Base-by-base conservation (phyloP, 1,140 invertebrate genomes). In the Magallana angulata region DNA sequence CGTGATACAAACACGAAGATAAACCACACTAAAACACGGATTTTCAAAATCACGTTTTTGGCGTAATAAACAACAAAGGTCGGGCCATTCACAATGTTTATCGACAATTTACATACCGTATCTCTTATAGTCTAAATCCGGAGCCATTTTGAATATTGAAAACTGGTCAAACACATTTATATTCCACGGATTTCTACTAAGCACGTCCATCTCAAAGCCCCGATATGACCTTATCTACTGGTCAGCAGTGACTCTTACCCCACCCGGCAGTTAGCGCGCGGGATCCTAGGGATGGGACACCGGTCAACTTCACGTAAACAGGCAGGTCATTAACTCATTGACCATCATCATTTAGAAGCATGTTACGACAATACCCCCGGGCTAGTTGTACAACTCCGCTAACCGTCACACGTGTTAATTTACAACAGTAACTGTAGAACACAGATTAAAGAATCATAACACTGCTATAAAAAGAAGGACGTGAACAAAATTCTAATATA, bases 281-380 rank as follows among this genome's bases (percentile, higher is more conserved):
- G 8, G 11, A 4, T 76, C 18, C 36, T 2, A 76, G 8, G 68
- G 68, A 62, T 14, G 60, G 60, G 60, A n/a, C 60, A 64, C 60
- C 16, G 16, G 18, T 30, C 24, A 30, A 30, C 24, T 71, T 30
- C 68, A 71, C 24, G 68, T 76, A 76, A 76, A 36, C 68, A 76
- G 12, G 8, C 68, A 12, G 68, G 24, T 9, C 60, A 64, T 64
- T 76, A 76, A 76, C 6, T 76, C 12, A 30, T 30, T 36, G 24
- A 30, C 24, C 24, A 76, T 9, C 68, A 76, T 76, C 68, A 76
- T 30, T 76, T 76, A 24, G 68, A 24, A 71, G 36, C 24, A 76
- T 76, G 68, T 76, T 76, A 76, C 24, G 18, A 76, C 24, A 24
- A 24, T 76, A 76, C 68, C 68, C 68, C 68, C 7, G 68, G 68